Evolutionary conservation across 2,797 vertebrate species (phyloP), one percentile per base, ranked within the genome.

Genomic region (Sebastes dallii): DNA sequence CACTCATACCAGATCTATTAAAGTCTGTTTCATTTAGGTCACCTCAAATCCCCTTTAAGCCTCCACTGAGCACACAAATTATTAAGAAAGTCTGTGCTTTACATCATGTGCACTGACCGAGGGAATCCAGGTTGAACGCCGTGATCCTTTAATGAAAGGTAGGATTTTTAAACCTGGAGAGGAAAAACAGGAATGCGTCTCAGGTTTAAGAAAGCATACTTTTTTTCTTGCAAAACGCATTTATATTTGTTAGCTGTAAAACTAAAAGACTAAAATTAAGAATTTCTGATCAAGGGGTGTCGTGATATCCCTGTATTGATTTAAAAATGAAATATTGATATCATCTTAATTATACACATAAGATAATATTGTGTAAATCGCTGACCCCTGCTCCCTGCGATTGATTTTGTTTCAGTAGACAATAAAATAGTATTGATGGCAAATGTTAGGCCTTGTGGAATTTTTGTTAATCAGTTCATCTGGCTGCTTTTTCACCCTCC

Each of bases 1-100:
- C 61, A 0, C 77, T 69, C 80, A 30, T 46, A 22, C 64, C 66
- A 78, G 39, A 80, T 75, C 84, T 46, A 12, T 76, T 76, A 42
- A 72, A 82, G 50, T 55, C 74, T 22, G 70, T 72, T 70, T 64
- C 74, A 72, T 62, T 20, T 16, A 75, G 81, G 77, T 76, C 73
- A 64, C 78, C 66, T 76, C 50, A 84, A 67, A 88, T 81, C 80
- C 66, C 36, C 2, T 72, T 58, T 77, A 86, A 89, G 73, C 82
- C 75, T 59, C 65, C n/a, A 0, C 39, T 22, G 71, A 84, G 80
- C 25, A 4, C 66, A 27, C 67, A 69, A 56, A 81, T 80, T 76
- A 83, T 81, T 20, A 78, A 32, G 61, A 66, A 86, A 77, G 80
- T 12, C 66, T 56, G 52, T 1, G 30, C 77, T 85, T 87, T 79